Evolutionary conservation across 2,113 vertebrate genomes (phyloP).

Genomic region (Apodemus speciosus): DNA sequence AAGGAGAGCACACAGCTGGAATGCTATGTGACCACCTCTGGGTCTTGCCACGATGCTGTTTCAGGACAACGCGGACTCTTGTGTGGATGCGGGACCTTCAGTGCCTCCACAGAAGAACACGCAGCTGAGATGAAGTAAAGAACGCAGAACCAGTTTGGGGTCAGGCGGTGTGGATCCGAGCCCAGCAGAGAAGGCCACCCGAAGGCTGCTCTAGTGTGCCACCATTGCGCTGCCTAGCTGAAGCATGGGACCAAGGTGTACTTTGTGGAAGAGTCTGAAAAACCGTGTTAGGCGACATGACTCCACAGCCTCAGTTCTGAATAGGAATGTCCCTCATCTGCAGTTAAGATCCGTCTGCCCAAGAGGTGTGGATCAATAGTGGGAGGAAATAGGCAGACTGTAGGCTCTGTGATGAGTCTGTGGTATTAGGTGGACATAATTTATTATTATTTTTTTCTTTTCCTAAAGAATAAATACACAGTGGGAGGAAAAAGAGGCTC

Average conservation of each 20-base stretch:
- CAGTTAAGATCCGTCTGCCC: constrained; percentile 48
- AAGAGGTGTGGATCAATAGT: constrained; percentile 71
- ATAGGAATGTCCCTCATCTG: constrained; percentile 62
- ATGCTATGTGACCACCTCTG: background rate
- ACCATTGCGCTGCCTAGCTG: constrained; percentile 73
- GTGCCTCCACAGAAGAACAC: background rate
- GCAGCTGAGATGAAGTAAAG: background rate
- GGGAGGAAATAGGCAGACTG: constrained; percentile 76
- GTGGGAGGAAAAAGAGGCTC: constrained; percentile 45
- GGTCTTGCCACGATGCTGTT: background rate
- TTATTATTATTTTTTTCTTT: constrained; percentile 72
- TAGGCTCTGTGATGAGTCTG: constrained; percentile 68
- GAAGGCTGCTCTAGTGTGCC: constrained; percentile 74
- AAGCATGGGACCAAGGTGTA: constrained; percentile 75
- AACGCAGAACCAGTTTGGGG: constrained; percentile 7
- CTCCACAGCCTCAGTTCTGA: constrained; percentile 73
- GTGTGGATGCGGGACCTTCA: constrained; percentile 3
- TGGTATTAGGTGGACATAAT: constrained; percentile 58
- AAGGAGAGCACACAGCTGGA: background rate
- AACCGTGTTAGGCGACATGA: constrained; percentile 63
- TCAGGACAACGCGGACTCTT: constrained; percentile 43
- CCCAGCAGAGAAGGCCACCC: constrained; percentile 51
- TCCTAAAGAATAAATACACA: constrained; percentile 63
- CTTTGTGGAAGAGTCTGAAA: constrained; percentile 68
- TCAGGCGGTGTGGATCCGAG: background rate